Percentiles rank a stretch among this genome's conserved stretches.
Conservation (phyloP, 1,140 invertebrate species). For the Cardiocondyla obscurior region DNA sequence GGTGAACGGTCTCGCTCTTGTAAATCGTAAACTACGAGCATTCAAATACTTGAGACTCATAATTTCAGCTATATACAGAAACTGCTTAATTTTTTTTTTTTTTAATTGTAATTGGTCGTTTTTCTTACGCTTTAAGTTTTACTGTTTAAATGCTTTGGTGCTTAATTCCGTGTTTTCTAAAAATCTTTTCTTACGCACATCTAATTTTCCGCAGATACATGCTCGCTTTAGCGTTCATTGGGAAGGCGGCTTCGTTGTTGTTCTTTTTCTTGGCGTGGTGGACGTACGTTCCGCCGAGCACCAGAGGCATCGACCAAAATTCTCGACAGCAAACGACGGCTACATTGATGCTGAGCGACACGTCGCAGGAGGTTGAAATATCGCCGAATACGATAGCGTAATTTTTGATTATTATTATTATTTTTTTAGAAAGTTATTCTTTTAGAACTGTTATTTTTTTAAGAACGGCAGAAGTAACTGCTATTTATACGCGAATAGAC, state of each 20-base stretch:
- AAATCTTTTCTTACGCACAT: background rate
- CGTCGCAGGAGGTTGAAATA: constrained; percentile 41
- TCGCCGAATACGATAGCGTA: constrained; percentile 47
- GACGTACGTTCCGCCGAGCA: constrained; percentile 86
- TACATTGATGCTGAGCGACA: constrained; percentile 68
- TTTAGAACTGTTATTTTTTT: background rate
- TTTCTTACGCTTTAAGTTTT: too few species aligned
- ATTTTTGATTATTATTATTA: background rate
- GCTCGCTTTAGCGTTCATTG: constrained; percentile 86
- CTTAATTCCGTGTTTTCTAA: background rate
- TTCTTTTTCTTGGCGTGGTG: constrained; percentile 90
- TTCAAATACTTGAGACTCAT: too few species aligned
- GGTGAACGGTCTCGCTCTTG: background rate
- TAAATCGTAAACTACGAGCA: too few species aligned
- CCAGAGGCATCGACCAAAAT: constrained; percentile 68
- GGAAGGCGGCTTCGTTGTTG: constrained; percentile 86
- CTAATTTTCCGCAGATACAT: constrained; percentile 86
- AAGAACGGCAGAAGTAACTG: background rate
- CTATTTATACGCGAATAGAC: background rate
- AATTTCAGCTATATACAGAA: too few species aligned
- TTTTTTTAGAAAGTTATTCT: background rate
- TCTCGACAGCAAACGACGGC: constrained; percentile 64
- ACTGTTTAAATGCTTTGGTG: too few species aligned
- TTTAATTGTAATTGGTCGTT: too few species aligned
- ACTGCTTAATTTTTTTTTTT: too few species aligned